These are phyloP conservation scores for Copidosoma floridanum DNA, from an alignment of 1,140 invertebrate genomes.

Conservation along the genomic window DNA sequence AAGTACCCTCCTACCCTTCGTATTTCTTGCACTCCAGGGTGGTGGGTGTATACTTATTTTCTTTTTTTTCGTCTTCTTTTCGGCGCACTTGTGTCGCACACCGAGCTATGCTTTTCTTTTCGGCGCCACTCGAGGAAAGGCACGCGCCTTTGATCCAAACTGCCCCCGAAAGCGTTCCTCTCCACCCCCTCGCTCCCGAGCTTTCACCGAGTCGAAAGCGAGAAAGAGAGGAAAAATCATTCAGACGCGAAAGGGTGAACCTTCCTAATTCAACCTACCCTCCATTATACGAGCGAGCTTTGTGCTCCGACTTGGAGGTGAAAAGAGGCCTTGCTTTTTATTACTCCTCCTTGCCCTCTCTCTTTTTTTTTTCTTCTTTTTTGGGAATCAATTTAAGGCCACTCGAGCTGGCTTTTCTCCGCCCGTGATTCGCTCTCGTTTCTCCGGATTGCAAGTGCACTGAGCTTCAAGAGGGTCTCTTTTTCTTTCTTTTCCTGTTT, in stretches of 20 bases:
- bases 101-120: neutral
- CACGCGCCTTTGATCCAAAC: slow-evolving; percentile 2
- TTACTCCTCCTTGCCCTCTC: too few species aligned
- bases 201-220: slow-evolving; percentile 4
- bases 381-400: slow-evolving; percentile 11
- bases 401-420: neutral
- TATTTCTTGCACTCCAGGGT: too few species aligned
- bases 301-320: too few species aligned
- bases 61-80: neutral
- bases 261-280: slow-evolving; percentile 9
- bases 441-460: too few species aligned
- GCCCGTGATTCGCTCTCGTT: neutral
- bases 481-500: too few species aligned
- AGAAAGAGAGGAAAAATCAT: slow-evolving; percentile 1
- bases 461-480: too few species aligned
- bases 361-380: too few species aligned
- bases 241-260: neutral
- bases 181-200: slow-evolving; percentile 4
- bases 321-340: too few species aligned
- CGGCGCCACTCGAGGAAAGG: slow-evolving; percentile 4
- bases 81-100: slow-evolving; percentile 3
- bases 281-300: neutral
- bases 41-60: too few species aligned
- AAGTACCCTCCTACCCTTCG: neutral
- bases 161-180: slow-evolving; percentile 15